Evolutionary conservation across 2,113 vertebrate genomes (phyloP).

Genomic region (Phrynosoma blainvillii): DNA sequence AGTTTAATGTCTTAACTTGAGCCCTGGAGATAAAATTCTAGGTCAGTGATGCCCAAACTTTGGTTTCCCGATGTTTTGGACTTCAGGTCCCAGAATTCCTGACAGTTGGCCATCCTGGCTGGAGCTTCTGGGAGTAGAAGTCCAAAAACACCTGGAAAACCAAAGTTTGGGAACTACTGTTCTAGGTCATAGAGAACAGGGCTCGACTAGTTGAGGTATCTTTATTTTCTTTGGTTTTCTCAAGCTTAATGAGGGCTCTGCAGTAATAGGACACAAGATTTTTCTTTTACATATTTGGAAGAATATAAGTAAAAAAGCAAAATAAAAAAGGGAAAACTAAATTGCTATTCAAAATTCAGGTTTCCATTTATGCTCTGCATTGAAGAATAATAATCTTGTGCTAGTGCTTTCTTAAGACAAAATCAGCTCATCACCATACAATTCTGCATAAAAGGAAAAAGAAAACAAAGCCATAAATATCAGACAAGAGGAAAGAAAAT

Average conservation of each 20-base stretch:
- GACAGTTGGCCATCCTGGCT: too few relatives aligned
- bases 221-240: conserved; percentile 50
- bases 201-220: neutral
- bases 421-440: conserved; percentile 69
- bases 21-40: neutral
- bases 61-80: too few relatives aligned
- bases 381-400: conserved; percentile 72
- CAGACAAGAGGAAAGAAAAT: conserved; percentile 43
- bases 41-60: too few relatives aligned
- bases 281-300: conserved; percentile 61
- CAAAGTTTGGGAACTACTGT: too few relatives aligned
- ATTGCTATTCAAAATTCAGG: conserved; percentile 77
- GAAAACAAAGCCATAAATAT: conserved; percentile 53
- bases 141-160: too few relatives aligned
- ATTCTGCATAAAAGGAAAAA: conserved; percentile 60
- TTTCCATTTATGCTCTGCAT: conserved; percentile 73
- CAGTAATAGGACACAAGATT: conserved; percentile 47
- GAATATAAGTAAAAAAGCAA: conserved; percentile 73
- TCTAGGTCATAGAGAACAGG: neutral
- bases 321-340: conserved; percentile 69
- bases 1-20: neutral
- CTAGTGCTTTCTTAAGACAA: conserved; percentile 69
- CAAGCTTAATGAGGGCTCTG: conserved; percentile 40
- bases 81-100: too few relatives aligned
- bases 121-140: too few relatives aligned